Percentiles rank a stretch among this genome's conserved stretches.
phyloP scores from a whole-genome alignment of 2,113 vertebrate genomes.

The Sorex fumeus region DNA sequence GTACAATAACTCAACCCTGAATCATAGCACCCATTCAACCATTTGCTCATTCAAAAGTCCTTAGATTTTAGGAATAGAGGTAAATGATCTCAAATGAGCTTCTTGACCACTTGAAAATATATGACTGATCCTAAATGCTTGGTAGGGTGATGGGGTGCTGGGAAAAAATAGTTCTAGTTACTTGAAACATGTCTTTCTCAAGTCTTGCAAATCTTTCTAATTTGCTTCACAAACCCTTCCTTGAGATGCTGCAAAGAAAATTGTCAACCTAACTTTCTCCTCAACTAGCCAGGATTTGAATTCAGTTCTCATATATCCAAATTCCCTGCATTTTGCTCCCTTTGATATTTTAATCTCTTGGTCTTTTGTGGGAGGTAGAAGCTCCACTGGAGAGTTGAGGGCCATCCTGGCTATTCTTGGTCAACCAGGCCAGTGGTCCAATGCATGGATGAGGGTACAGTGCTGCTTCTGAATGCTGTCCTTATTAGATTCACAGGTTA shows the following conservation, averaged over 20 bases:
- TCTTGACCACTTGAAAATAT: slow-evolving; percentile 57
- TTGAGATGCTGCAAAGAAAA: background rate
- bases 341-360: background rate
- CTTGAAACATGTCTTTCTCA: slow-evolving; percentile 3
- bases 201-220: slow-evolving; percentile 6
- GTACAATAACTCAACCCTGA: background rate
- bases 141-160: background rate
- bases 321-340: background rate
- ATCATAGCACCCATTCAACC: slow-evolving; percentile 3
- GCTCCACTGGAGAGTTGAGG: too few relatives aligned
- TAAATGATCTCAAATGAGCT: slow-evolving; percentile 60
- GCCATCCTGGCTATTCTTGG: too few relatives aligned
- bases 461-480: too few relatives aligned
- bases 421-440: too few relatives aligned
- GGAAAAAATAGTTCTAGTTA: background rate
- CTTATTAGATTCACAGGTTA: too few relatives aligned
- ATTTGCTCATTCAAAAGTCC: slow-evolving; percentile 22
- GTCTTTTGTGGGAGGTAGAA: background rate
- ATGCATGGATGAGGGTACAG: too few relatives aligned
- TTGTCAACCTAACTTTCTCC: background rate
- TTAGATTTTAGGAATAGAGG: slow-evolving; percentile 53
- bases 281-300: background rate
- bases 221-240: slow-evolving; percentile 35
- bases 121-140: slow-evolving; percentile 38
- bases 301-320: background rate